Base-by-base conservation (phyloP, 1,140 invertebrate species). In the Nebria ingens region DNA sequence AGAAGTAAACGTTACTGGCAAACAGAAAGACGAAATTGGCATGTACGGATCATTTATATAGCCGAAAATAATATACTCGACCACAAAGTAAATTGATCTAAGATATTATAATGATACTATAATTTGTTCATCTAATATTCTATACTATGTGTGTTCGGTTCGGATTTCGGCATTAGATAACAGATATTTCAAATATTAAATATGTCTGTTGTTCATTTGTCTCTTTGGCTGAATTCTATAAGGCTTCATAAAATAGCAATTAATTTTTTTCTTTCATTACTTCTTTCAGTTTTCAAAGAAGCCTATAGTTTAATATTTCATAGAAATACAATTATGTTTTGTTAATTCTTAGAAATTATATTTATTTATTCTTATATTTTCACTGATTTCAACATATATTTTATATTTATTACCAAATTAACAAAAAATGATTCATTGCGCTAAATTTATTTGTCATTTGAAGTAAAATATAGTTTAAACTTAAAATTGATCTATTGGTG, bases 111-210 rank as follows among this genome's bases (percentile, higher is more conserved):
- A 45, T 45, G 40, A 45, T 45, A 45, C 9, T 17, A 45, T 17
- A 45, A 45, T 45, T 45, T 45, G 17, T 45, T 17, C 40, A 45
- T 45, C 40, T 45, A 45, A 45, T 45, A 45, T 45, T 45, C 40
- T 45, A 17, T 11, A 45, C 40, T 12, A 12, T 45, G 6, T n/a
- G n/a, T n/a, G n/a, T n/a, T n/a, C n/a, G n/a, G n/a, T 17, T 11
- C 40, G 40, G 17, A 45, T 6, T 45, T 45, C 40, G 4, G 6
- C 9, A 45, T 12, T 45, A 45, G 40, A 45, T 45, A 45, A 9
- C 40, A 3, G 40, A 45, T 9, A 11, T 45, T 45, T 45, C 40
- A 34, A 34, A 6, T 34, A n/a, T 34, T 34, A 34, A 9, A 34
- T 34, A 34, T 9, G n/a, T 34, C 25, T 34, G 25, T 34, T 6